Conservation (phyloP, 2,113 vertebrate species). For the Chunga burmeisteri region DNA sequence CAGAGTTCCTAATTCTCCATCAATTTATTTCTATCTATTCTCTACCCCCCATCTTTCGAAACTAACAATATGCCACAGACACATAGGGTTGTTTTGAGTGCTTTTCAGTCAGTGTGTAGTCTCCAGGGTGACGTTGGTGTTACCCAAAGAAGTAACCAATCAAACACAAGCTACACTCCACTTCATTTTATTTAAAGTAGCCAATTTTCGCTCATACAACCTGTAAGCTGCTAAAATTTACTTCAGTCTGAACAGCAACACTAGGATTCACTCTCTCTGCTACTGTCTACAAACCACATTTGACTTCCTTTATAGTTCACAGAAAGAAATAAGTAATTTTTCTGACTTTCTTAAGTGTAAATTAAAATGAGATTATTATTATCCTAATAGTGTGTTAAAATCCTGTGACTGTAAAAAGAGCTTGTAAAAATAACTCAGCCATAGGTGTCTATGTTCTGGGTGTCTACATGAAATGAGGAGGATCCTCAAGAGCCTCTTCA, state of each 20-base stretch:
- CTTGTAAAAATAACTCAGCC: neutral
- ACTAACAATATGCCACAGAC: neutral
- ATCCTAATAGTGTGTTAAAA: neutral
- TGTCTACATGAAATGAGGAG: neutral
- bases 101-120: neutral
- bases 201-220: fast-evolving
- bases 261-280: neutral
- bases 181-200: neutral
- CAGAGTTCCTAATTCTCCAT: neutral
- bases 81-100: neutral
- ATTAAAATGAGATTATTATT: neutral
- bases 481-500: neutral
- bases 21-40: neutral
- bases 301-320: neutral
- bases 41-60: neutral
- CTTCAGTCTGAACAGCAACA: neutral
- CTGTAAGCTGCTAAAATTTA: neutral
- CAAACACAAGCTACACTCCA: neutral
- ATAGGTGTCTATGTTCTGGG: neutral
- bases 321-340: neutral
- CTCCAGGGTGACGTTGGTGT: neutral
- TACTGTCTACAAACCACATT: neutral
- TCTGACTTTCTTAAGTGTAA: neutral
- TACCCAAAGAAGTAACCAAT: neutral
- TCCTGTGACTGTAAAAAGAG: neutral